Base-by-base conservation (phyloP, 2,113 vertebrate species). In the Sinocyclocheilus rhinocerous region DNA sequence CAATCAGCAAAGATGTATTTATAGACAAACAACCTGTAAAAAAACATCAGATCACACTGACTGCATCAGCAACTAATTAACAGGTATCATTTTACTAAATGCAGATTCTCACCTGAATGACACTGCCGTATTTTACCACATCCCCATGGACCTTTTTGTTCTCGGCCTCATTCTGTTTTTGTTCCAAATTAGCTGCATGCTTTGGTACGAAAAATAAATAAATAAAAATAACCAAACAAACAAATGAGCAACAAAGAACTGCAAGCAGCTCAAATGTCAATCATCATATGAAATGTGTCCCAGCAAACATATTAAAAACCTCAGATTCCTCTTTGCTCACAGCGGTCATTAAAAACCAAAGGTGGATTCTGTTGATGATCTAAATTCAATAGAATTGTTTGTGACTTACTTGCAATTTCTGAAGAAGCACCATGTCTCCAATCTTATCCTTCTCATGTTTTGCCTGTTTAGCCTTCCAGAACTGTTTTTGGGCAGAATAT, bases 371-470 rank as follows among this genome's bases (percentile, higher is more conserved):
- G 42, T 22, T 22, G 45, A 82, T 29, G 15, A 67, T 33, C 0
- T 10, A 50, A n/a, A 77, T 59, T 24, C 10, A 76, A 15, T n/a
- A 61, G 18, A 70, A 26, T 6, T 77, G 48, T 90, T 33, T 75
- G 18, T 20, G 6, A 12, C 42, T 85, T 87, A 99, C 98, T 97
- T 99, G 98, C 7, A 99, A 93, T 87, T 99, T 99, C 92, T 99
- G 98, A 55, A 99, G 95, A 72, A 99, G 92, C 55, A 98, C 97
- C 84, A 97, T 95, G 0, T 99, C 98, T 0, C 93, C 96, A 0
- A 99, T 98, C 94, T 99, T 99, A 91, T 99, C 98, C 90, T 98
- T 99, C 93, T 99, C 98, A 79, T 99, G 97, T 91, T 99, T 99
- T 89, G 97, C 97, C 85, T 99, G 98, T 75, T 99, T 99, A 88